A percentile compares a stretch with the other conserved stretches of the same genome.
These are phyloP conservation scores for Planococcus citri DNA, from an alignment of 1,140 invertebrate species.

Conservation along the genomic window DNA sequence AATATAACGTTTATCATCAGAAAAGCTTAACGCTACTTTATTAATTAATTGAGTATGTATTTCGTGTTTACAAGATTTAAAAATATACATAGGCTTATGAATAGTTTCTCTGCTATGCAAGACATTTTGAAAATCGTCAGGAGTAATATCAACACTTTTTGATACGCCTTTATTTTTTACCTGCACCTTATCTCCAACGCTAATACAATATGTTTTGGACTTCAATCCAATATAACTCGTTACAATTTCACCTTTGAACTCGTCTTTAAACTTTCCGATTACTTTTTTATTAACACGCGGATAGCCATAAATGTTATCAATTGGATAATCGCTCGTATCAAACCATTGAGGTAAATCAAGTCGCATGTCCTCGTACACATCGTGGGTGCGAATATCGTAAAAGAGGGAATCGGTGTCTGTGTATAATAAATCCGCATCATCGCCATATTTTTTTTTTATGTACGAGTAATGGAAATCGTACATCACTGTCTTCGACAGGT, in stretches of 20 bases:
- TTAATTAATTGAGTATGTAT: constrained; percentile 23
- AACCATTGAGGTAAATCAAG: constrained; percentile 22
- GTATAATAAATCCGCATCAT: constrained; percentile 26
- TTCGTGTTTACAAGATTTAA: constrained; percentile 19
- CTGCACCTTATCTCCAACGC: constrained; percentile 24
- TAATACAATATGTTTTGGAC: constrained; percentile 35
- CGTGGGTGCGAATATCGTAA: constrained; percentile 30
- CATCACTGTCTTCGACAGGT: constrained; percentile 25
- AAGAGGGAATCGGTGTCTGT: constrained; percentile 35
- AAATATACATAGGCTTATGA: no score
- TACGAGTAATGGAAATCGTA: constrained; percentile 26
- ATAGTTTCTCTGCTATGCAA: constrained; percentile 15
- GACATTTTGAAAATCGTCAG: constrained; percentile 24
- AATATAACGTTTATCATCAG: constrained; percentile 25
- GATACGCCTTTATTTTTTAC: constrained; percentile 30
- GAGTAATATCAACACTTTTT: constrained; percentile 23
- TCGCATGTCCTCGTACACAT: constrained; percentile 25
- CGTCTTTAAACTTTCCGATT: constrained; percentile 39
- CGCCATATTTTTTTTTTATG: constrained; percentile 19
- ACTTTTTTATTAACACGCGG: constrained; percentile 34
- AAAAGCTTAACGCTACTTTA: constrained; percentile 22
- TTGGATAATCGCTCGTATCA: constrained; percentile 27
- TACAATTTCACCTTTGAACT: constrained; percentile 34
- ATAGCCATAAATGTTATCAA: constrained; percentile 23
- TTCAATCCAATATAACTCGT: constrained; percentile 34